phyloP scores from a whole-genome alignment of 2,797 vertebrate genomes.

The Onychomys torridus region DNA sequence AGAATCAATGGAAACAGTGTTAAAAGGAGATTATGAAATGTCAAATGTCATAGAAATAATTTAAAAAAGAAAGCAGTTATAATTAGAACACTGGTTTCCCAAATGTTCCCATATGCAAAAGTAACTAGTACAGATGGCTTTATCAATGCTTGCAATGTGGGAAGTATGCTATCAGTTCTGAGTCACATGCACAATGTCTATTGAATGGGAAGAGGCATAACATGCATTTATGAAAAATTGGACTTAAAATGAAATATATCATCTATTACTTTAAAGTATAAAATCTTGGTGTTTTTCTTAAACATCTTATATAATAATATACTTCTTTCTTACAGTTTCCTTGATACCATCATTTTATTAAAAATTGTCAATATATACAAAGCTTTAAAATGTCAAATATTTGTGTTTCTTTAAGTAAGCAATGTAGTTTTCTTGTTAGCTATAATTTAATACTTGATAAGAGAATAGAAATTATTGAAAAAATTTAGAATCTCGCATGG shows the following conservation, averaged over 20 bases:
- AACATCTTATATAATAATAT: neutral
- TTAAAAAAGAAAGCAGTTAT: neutral
- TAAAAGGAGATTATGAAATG: neutral
- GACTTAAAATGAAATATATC: neutral
- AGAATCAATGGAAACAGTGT: neutral
- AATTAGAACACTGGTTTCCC: neutral
- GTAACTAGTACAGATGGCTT: neutral
- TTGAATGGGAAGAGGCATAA: neutral
- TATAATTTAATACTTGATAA: slow-evolving; percentile 40
- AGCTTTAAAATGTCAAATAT: neutral
- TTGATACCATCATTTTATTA: neutral
- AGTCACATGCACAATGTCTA: neutral
- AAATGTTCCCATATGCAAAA: neutral
- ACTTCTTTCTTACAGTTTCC: neutral
- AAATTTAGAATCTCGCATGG: neutral
- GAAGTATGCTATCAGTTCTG: neutral
- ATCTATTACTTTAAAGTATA: neutral
- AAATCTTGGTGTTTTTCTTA: neutral
- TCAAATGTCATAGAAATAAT: neutral
- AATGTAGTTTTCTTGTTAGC: neutral
- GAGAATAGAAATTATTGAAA: slow-evolving; percentile 71
- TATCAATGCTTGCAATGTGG: too few species aligned
- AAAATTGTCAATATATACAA: neutral
- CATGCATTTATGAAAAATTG: neutral
- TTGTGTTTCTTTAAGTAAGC: neutral